These are phyloP conservation scores for Leucophenga maculata DNA, from an alignment of 2,888 invertebrate genomes.

Conservation along the genomic window DNA sequence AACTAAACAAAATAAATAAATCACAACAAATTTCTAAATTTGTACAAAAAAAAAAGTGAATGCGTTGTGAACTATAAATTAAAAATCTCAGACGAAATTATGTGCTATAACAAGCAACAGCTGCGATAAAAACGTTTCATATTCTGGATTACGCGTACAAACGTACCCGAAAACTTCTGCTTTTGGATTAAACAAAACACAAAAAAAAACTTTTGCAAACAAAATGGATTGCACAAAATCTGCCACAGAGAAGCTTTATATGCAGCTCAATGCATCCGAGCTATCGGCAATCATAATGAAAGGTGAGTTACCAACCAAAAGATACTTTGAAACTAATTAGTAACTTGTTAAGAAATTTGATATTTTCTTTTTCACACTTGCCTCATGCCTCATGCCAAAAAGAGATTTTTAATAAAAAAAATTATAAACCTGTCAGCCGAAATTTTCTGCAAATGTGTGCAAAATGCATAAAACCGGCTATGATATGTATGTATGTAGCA, in stretches of 20 bases:
- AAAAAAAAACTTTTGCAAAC: background rate
- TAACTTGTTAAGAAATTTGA: background rate
- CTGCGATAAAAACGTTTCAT: constrained; percentile 13
- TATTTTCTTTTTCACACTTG: background rate
- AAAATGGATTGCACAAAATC: constrained; percentile 41
- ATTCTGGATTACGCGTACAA: constrained; percentile 55
- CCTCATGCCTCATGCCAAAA: constrained; percentile 3
- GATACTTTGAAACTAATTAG: no score
- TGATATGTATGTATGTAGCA: constrained; percentile 9
- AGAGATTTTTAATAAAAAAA: constrained; percentile 17
- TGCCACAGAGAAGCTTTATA: constrained; percentile 60
- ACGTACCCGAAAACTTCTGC: background rate
- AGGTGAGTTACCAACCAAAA: constrained; percentile 58
- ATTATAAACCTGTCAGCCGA: constrained; percentile 26
- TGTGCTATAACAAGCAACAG: constrained; percentile 25
- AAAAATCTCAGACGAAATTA: constrained; percentile 9
- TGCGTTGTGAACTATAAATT: background rate
- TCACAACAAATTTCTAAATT: background rate
- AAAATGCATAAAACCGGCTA: constrained; percentile 31
- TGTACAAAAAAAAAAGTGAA: background rate
- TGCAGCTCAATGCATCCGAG: constrained; percentile 70
- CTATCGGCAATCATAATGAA: constrained; percentile 70
- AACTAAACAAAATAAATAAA: background rate
- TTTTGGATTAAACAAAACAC: constrained; percentile 7
- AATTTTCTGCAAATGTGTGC: constrained; percentile 23